Evolutionary conservation across 2,113 vertebrate genomes (phyloP), one percentile per base, ranked within the genome.

Genomic region (Mormyrus lacerda): DNA sequence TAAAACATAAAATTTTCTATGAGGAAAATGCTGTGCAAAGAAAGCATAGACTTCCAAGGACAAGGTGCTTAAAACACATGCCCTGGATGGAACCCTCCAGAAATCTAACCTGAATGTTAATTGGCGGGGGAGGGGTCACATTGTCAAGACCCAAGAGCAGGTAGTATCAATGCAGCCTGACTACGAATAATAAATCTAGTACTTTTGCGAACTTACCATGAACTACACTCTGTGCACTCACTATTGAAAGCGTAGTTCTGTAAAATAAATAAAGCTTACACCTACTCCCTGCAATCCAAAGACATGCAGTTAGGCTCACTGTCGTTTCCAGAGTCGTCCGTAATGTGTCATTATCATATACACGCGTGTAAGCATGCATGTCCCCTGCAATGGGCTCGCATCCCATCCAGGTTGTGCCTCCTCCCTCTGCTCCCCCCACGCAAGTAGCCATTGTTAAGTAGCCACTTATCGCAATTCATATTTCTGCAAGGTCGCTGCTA

Each of bases 101-200:
- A 65, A 58, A 44, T 61, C 87, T 87, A 87, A 87, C 42, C 31
- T 79, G 87, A 87, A 42, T 87, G 15, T n/a, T 84, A 84, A 84
- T 87, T 27, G n/a, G 27, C 11, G 17, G 85, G n/a, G 27, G 13
- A 53, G 27, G 85, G 50, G n/a, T 53, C 27, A 35, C 27, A 27
- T 24, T 17, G 15, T n/a, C 73, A 39, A 35, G 73, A 39, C 73
- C 35, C 15, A 39, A 79, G 35, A 42, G 35, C 73, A 50, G 83
- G 45, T 85, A 48, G 45, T 47, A 48, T 48, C 47, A 2, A 85
- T 85, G 21, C 83, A 87, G 48, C 11, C 85, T 87, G 85, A 55
- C 44, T 87, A 35, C 83, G 50, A 19, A 55, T 87, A 87, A 87
- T 55, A 53, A 87, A 87, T 47, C 27, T 17, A 87, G 50, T 21